Conservation (phyloP, 2,888 invertebrate species). For the Agriopis leucophaearia region DNA sequence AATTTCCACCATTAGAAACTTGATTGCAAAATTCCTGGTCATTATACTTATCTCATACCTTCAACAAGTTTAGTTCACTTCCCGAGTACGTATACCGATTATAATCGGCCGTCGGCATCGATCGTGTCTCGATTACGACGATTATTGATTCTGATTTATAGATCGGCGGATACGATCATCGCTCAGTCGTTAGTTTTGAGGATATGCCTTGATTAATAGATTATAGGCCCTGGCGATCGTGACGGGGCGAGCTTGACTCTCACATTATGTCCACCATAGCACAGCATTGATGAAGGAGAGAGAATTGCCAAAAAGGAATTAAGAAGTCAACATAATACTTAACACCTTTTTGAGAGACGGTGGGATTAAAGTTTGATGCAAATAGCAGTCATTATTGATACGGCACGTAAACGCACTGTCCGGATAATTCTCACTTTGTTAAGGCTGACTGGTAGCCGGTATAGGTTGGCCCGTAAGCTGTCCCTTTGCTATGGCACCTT, state of each 20-base stretch:
- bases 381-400: too few species aligned
- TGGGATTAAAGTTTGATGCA: too few species aligned
- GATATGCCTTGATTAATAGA: constrained; percentile 44
- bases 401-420: too few species aligned
- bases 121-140: constrained; percentile 69
- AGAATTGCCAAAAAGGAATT: neutral
- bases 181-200: constrained; percentile 45
- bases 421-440: too few species aligned
- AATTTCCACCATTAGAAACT: neutral
- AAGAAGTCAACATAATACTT: too few species aligned
- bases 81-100: constrained; percentile 46
- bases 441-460: too few species aligned
- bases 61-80: constrained; percentile 43
- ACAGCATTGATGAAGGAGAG: neutral
- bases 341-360: too few species aligned
- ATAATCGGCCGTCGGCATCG: constrained; percentile 70
- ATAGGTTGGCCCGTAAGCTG: too few species aligned
- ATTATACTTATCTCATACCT: constrained; percentile 45
- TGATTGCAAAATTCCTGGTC: constrained; percentile 6
- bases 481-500: too few species aligned
- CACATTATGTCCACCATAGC: neutral
- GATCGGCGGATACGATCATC: constrained; percentile 53
- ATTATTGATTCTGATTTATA: constrained; percentile 70
- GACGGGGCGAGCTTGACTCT: neutral
- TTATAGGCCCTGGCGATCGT: constrained; percentile 4